Evolutionary conservation across 2,797 vertebrate species (phyloP).

Genomic region (Argyrosomus regius): DNA sequence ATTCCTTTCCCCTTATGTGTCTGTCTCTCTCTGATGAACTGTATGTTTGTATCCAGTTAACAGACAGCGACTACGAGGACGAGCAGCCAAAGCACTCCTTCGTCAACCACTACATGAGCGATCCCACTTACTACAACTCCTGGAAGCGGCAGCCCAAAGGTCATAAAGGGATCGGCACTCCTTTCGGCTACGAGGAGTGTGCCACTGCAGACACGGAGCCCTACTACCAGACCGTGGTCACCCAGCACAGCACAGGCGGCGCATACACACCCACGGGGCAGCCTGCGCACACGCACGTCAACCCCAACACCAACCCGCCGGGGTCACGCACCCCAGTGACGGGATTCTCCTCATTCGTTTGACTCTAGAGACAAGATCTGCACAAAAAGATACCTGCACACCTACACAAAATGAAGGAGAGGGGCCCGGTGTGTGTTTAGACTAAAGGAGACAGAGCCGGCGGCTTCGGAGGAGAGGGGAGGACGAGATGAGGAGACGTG

Average conservation of each 20-base stretch:
- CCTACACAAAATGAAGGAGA: constrained; percentile 41
- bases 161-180: constrained; percentile 81
- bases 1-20: background rate
- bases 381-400: constrained; percentile 63
- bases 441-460: constrained; percentile 44
- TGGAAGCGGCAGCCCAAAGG: constrained; percentile 96
- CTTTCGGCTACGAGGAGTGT: constrained; percentile 92
- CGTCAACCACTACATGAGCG: constrained; percentile 99
- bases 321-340: constrained; percentile 94
- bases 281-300: constrained; percentile 81
- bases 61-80: constrained; percentile 95
- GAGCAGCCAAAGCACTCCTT: constrained; percentile 95
- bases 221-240: constrained; percentile 95
- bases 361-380: constrained; percentile 76
- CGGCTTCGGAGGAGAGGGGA: constrained; percentile 17
- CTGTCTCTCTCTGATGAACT: background rate
- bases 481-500: constrained; percentile 41
- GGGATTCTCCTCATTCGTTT: constrained; percentile 98
- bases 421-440: constrained; percentile 39
- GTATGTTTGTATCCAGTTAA: constrained; percentile 80
- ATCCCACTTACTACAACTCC: constrained; percentile 96
- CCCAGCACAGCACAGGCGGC: constrained; percentile 94
- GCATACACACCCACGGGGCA: constrained; percentile 92
- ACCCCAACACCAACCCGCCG: constrained; percentile 82
- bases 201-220: constrained; percentile 88